phyloP scores from a whole-genome alignment of 2,113 vertebrate species.

The Tachuris rubrigastra region DNA sequence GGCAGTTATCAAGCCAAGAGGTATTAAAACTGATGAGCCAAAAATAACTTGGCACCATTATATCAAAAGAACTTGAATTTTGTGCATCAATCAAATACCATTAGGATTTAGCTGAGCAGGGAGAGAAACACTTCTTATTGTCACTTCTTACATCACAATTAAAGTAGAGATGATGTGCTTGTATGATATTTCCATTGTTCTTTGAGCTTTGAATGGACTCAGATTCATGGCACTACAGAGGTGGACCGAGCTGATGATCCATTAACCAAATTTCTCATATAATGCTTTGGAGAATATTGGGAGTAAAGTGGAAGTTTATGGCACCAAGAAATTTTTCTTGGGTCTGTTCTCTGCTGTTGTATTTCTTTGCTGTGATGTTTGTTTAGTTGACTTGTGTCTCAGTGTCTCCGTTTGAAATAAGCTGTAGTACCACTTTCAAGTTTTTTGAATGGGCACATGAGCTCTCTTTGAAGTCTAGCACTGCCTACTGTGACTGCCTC shows the following conservation, averaged over 20 bases:
- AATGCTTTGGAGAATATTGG: background rate
- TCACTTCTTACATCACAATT: background rate
- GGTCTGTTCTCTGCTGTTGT: background rate
- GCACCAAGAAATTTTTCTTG: background rate
- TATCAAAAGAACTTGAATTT: background rate
- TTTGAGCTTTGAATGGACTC: background rate
- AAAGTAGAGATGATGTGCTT: background rate
- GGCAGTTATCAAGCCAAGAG: background rate
- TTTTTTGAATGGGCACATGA: background rate
- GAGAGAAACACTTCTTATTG: background rate
- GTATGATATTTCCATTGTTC: background rate
- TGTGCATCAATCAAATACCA: background rate
- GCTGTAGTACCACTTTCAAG: background rate
- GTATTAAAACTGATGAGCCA: constrained; percentile 5
- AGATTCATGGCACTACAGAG: background rate
- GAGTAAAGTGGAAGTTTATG: background rate
- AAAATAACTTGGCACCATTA: constrained; percentile 15
- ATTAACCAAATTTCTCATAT: background rate
- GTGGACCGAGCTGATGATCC: background rate
- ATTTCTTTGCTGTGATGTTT: background rate
- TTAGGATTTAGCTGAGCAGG: background rate
- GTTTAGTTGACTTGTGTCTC: background rate
- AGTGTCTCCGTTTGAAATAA: background rate
- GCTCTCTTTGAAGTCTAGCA: background rate
- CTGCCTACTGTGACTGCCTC: background rate